Percentiles rank a stretch among this genome's conserved stretches.
Conservation (phyloP, 1,140 invertebrate genomes). For the Drosophila navojoa region DNA sequence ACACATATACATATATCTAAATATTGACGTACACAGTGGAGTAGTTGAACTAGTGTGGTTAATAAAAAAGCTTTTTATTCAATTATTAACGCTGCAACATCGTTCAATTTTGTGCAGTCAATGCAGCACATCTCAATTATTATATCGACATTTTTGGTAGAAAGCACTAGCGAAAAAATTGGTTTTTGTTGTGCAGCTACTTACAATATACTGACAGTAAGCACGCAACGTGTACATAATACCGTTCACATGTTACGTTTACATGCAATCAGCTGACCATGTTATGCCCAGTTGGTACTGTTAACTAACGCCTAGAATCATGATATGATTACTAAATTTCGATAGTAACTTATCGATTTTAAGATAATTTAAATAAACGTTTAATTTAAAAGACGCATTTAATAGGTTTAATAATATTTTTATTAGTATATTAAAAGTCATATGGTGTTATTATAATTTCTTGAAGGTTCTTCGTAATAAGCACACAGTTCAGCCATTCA, state of each 20-base stretch:
- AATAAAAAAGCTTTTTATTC: conserved; percentile 5
- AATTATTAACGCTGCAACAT: neutral
- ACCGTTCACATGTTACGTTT: conserved; percentile 6
- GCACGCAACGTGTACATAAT: conserved; percentile 29
- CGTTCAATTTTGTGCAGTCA: neutral
- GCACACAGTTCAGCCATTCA: conserved; percentile 62
- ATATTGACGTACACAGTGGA: conserved; percentile 8
- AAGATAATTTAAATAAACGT: neutral
- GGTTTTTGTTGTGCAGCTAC: conserved; percentile 44
- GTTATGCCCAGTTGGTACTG: conserved; percentile 16
- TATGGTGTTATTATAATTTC: conserved; percentile 79
- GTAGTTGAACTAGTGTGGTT: conserved; percentile 4
- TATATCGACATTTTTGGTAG: conserved; percentile 6
- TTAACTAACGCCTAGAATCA: neutral
- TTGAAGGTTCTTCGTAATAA: conserved; percentile 78
- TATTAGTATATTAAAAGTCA: conserved; percentile 80
- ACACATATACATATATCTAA: neutral
- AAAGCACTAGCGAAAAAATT: conserved; percentile 26
- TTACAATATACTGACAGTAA: conserved; percentile 45
- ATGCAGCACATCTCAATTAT: conserved; percentile 4
- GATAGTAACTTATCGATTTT: conserved; percentile 1
- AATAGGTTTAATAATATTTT: conserved; percentile 77
- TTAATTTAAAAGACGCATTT: neutral
- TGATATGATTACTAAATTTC: neutral
- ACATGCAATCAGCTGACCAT: conserved; percentile 22